Percentiles rank a stretch among this genome's conserved stretches.
Conservation (phyloP, 1,140 invertebrate genomes). For the Meloidogyne floridensis region DNA sequence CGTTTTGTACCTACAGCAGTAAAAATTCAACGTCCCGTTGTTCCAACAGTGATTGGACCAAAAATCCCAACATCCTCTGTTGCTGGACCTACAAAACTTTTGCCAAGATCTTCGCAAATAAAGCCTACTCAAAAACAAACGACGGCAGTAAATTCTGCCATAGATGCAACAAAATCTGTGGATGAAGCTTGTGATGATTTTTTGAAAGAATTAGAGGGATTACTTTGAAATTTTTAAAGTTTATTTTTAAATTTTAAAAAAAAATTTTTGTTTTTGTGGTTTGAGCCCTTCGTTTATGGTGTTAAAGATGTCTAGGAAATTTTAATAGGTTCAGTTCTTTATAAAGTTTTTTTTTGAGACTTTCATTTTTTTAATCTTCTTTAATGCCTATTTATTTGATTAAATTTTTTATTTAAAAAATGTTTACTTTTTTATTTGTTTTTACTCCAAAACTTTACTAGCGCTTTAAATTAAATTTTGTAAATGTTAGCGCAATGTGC, state of each 20-base stretch:
- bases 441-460: background rate
- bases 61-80: background rate
- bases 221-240: constrained; percentile 11
- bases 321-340: background rate
- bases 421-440: background rate
- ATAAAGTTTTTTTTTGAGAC: background rate
- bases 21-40: constrained; percentile 29
- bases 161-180: constrained; percentile 14
- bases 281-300: too few relatives aligned
- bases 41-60: background rate
- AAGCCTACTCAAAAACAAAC: background rate
- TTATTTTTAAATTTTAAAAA: background rate
- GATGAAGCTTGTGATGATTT: constrained; percentile 41
- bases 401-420: background rate
- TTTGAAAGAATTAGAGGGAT: constrained; percentile 30
- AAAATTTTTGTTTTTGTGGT: background rate
- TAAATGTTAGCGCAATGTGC: background rate
- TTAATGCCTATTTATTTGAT: background rate
- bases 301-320: too few relatives aligned
- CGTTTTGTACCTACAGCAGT: constrained; percentile 39
- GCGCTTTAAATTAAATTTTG: background rate
- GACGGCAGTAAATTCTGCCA: background rate
- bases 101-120: constrained; percentile 3
- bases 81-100: constrained; percentile 10
- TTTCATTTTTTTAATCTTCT: background rate